Percentiles rank a stretch among this genome's conserved stretches.
Conservation (phyloP, 2,888 invertebrate genomes). For the Dicranocentrus wangi region DNA sequence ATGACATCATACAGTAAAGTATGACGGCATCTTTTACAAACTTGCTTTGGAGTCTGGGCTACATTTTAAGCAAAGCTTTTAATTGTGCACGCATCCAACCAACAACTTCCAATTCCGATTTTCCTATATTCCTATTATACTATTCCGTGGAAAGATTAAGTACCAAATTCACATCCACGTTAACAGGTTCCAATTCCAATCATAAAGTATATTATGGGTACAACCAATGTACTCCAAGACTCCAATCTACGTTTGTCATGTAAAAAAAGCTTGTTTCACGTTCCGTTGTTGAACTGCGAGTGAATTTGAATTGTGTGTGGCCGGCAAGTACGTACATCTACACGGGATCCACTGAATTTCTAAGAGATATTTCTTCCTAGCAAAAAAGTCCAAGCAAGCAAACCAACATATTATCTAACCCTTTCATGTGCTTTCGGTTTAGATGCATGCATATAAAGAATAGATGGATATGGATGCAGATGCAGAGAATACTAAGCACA, state of each 20-base stretch:
- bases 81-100: neutral
- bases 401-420: neutral
- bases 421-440: too few species aligned
- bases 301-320: neutral
- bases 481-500: too few species aligned
- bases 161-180: neutral
- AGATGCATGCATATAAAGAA: too few species aligned
- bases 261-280: neutral
- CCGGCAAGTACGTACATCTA: slow-evolving; percentile 26
- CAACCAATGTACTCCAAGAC: too few species aligned
- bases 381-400: neutral
- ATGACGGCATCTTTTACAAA: neutral
- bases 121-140: too few species aligned
- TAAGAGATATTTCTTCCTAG: neutral
- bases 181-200: too few species aligned
- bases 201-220: too few species aligned
- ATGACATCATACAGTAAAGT: neutral
- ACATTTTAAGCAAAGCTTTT: neutral
- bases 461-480: too few species aligned
- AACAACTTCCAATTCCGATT: too few species aligned
- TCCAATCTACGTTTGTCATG: neutral
- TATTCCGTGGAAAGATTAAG: neutral
- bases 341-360: slow-evolving; percentile 22
- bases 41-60: neutral
- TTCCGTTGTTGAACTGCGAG: neutral